These are phyloP conservation scores for Sphaeramia orbicularis DNA, from an alignment of 2,797 vertebrate genomes.

Conservation along the genomic window DNA sequence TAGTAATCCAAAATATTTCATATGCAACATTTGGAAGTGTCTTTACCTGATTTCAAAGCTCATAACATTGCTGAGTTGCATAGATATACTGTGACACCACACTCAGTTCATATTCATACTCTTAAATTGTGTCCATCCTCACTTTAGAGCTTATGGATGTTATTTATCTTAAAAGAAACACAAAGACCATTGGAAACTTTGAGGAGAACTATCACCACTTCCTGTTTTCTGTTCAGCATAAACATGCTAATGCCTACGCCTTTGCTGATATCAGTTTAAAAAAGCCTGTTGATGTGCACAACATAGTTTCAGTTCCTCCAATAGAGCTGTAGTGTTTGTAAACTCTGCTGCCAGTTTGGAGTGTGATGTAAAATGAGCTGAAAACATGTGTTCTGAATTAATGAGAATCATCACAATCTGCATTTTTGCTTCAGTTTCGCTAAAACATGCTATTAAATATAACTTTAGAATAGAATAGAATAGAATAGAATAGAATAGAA, in stretches of 20 bases:
- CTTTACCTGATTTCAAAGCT: no score
- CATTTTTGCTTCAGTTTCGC: neutral
- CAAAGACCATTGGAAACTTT: conserved; percentile 1
- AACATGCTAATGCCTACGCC: neutral
- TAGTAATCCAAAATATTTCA: no score
- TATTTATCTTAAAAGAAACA: conserved; percentile 13
- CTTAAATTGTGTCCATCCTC: neutral
- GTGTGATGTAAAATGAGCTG: neutral
- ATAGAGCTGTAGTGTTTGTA: neutral
- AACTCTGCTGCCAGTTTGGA: neutral
- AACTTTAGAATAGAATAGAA: no score
- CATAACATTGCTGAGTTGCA: no score
- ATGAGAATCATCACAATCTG: no score
- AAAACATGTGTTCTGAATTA: no score
- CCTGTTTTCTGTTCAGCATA: neutral
- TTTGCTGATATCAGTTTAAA: neutral
- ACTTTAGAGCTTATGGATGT: neutral
- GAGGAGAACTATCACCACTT: neutral
- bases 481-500: no score
- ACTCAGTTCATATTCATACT: no score
- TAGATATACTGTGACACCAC: no score
- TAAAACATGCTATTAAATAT: neutral
- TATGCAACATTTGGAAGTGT: no score
- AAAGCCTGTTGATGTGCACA: neutral
- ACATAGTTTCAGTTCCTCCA: neutral